phyloP scores from a whole-genome alignment of 2,113 vertebrate species.

The Oxygymnocypris stewartii region DNA sequence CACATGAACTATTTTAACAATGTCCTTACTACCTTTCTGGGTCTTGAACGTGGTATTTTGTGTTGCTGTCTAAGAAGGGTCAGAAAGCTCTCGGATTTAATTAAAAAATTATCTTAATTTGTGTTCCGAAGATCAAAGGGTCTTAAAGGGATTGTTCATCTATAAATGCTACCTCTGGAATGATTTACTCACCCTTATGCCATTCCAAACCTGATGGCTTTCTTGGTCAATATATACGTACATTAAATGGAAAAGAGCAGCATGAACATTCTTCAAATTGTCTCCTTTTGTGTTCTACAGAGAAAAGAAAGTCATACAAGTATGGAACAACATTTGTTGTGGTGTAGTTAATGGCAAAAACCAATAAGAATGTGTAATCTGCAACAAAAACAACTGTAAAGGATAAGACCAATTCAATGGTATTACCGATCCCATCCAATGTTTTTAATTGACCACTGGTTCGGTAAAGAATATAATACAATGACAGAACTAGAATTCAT shows the following conservation, averaged over 20 bases:
- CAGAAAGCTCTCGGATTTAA: too few relatives aligned
- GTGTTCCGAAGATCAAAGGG: too few relatives aligned
- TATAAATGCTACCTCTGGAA: neutral
- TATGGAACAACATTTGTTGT: neutral
- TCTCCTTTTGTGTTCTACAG: neutral
- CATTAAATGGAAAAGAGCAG: neutral
- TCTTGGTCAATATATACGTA: neutral
- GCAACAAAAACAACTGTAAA: slow-evolving; percentile 43
- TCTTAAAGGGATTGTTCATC: neutral
- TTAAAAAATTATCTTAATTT: too few relatives aligned
- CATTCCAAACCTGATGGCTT: neutral
- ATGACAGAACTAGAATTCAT: slow-evolving; percentile 74
- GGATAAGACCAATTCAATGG: slow-evolving; percentile 25
- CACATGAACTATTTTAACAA: too few relatives aligned
- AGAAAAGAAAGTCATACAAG: neutral
- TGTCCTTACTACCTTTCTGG: too few relatives aligned
- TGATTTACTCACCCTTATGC: neutral
- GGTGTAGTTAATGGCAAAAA: neutral
- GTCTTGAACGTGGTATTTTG: too few relatives aligned
- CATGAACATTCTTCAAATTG: neutral
- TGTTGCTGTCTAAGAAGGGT: too few relatives aligned
- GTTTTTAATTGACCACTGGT: slow-evolving; percentile 75
- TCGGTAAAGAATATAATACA: slow-evolving; percentile 79
- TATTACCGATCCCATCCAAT: slow-evolving; percentile 71
- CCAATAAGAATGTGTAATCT: neutral